Percentiles rank a stretch among this genome's conserved stretches.
Evolutionary conservation across 1,140 invertebrate genomes (phyloP).

Genomic region (Ridgeia piscesae): DNA sequence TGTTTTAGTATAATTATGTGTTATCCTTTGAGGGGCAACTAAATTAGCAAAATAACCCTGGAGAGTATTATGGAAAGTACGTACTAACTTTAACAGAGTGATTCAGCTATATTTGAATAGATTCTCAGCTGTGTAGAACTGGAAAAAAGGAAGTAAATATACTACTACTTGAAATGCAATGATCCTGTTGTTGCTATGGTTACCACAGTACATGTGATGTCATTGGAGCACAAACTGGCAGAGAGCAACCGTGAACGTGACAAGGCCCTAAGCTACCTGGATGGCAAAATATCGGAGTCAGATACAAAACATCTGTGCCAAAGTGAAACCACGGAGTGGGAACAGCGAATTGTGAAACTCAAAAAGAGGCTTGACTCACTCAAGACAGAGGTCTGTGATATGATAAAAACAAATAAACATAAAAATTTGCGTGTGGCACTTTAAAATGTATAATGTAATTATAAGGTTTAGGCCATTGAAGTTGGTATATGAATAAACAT

Average conservation of each 20-base stretch:
- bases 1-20: no score
- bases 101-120: no score
- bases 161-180: neutral
- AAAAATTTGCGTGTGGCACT: no score
- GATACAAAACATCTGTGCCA: constrained; percentile 24
- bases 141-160: no score
- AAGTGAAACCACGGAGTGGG: constrained; percentile 30
- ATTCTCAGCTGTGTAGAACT: no score
- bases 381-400: constrained; percentile 35
- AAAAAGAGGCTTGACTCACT: constrained; percentile 36
- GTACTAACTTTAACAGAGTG: no score
- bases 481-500: neutral
- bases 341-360: constrained; percentile 32
- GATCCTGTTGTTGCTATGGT: neutral
- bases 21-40: neutral
- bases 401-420: neutral
- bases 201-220: constrained; percentile 33
- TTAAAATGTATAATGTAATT: no score
- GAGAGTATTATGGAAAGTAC: no score
- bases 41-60: neutral
- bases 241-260: constrained; percentile 32
- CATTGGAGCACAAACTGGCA: constrained; percentile 36
- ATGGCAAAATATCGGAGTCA: constrained; percentile 30
- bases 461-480: no score
- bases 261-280: constrained; percentile 30